phyloP scores from a whole-genome alignment of 1,140 invertebrate genomes.

The Pseudoatta argentina region DNA sequence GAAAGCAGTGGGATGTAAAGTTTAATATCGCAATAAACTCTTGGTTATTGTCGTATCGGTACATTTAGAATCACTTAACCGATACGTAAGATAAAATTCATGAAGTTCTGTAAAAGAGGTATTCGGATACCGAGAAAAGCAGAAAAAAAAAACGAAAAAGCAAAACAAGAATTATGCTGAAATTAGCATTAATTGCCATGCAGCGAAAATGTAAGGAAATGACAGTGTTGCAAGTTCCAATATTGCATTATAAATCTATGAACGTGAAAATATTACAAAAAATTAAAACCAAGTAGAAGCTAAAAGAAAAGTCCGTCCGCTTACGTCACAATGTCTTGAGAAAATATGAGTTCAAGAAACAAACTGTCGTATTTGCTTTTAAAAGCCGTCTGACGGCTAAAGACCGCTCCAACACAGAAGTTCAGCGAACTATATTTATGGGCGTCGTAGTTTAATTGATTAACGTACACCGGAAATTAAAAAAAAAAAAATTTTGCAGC shows the following conservation, averaged over 20 bases:
- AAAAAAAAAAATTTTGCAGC: conserved; percentile 11
- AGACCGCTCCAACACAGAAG: background rate
- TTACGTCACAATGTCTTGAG: background rate
- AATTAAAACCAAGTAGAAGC: background rate
- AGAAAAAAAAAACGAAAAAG: background rate
- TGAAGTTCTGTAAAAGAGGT: background rate
- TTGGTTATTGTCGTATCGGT: background rate
- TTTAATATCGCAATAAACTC: conserved; percentile 46
- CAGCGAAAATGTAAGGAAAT: background rate
- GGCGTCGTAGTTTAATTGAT: conserved; percentile 16
- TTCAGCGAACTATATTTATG: background rate
- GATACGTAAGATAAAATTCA: conserved; percentile 1
- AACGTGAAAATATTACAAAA: background rate
- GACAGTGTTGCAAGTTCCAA: background rate
- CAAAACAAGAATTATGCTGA: background rate
- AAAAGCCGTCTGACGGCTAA: background rate
- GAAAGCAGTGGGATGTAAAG: background rate
- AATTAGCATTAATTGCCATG: background rate
- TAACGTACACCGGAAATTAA: conserved; percentile 20
- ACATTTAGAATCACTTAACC: conserved; percentile 1
- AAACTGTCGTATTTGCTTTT: background rate
- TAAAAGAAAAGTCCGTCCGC: background rate
- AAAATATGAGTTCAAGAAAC: background rate
- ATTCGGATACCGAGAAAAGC: background rate
- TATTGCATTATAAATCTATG: background rate